Evolutionary conservation across 2,113 vertebrate species (phyloP).

Genomic region (Indri indri): DNA sequence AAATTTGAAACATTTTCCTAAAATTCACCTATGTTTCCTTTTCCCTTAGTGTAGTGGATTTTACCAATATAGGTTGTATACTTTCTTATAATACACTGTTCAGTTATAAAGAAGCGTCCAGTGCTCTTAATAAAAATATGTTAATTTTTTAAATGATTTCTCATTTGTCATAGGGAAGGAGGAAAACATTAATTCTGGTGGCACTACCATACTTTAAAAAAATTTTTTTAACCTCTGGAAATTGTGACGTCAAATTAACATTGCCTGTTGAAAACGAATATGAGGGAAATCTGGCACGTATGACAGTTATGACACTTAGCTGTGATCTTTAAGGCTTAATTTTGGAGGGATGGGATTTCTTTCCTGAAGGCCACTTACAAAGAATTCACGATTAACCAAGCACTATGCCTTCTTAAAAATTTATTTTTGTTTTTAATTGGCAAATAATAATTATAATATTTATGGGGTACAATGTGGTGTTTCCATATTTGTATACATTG

Average conservation of each 20-base stretch:
- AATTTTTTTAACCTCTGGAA: not conserved
- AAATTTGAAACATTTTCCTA: constrained; percentile 13
- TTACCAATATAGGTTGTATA: not conserved
- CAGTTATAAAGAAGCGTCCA: not conserved
- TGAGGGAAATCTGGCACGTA: not conserved
- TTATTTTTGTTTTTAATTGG: not conserved
- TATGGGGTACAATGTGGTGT: not conserved
- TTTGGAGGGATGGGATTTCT: not conserved
- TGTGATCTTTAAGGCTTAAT: not conserved
- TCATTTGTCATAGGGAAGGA: not conserved
- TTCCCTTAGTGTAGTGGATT: not conserved
- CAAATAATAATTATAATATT: not conserved
- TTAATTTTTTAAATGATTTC: constrained; percentile 6
- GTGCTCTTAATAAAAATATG: not conserved
- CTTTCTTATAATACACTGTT: not conserved
- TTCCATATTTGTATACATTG: not conserved
- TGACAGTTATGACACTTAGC: not conserved
- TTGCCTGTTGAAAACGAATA: not conserved
- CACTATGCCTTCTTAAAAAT: too few relatives aligned
- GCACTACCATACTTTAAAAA: not conserved
- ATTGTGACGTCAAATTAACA: not conserved
- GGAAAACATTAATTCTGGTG: not conserved
- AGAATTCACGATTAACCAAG: not conserved
- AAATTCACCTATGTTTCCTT: not conserved
- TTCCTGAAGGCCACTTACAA: not conserved